Evolutionary conservation across 2,888 invertebrate species (phyloP).

Genomic region (Conus canariensis): DNA sequence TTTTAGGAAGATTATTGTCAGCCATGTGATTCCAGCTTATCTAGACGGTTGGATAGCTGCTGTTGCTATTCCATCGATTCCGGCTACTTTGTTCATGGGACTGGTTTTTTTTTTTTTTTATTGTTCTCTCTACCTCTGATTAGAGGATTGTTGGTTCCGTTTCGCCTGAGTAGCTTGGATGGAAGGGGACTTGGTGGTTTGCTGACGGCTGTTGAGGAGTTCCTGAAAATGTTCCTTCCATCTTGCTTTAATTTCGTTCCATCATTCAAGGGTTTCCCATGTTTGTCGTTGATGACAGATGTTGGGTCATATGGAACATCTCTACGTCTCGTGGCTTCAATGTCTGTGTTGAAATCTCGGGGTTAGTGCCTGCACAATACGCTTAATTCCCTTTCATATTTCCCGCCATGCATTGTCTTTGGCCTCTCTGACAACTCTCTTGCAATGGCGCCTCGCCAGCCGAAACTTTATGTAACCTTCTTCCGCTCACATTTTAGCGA

Average conservation of each 20-base stretch:
- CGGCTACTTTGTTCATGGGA: conserved; percentile 1
- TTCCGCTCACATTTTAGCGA: background rate
- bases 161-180: background rate
- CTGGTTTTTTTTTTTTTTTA: background rate
- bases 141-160: background rate
- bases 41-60: background rate
- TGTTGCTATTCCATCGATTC: conserved; percentile 14
- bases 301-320: background rate
- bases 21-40: background rate
- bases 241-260: background rate
- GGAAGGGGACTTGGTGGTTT: background rate
- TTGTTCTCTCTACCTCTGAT: background rate
- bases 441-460: background rate
- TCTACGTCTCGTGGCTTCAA: background rate
- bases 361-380: background rate
- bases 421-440: background rate
- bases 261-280: background rate
- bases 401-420: background rate
- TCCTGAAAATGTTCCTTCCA: background rate
- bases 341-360: background rate
- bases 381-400: background rate
- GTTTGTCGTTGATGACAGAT: background rate
- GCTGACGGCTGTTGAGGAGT: background rate
- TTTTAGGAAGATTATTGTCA: background rate
- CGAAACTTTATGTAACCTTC: background rate